Conservation (phyloP, 2,113 vertebrate genomes). For the Origma solitaria region DNA sequence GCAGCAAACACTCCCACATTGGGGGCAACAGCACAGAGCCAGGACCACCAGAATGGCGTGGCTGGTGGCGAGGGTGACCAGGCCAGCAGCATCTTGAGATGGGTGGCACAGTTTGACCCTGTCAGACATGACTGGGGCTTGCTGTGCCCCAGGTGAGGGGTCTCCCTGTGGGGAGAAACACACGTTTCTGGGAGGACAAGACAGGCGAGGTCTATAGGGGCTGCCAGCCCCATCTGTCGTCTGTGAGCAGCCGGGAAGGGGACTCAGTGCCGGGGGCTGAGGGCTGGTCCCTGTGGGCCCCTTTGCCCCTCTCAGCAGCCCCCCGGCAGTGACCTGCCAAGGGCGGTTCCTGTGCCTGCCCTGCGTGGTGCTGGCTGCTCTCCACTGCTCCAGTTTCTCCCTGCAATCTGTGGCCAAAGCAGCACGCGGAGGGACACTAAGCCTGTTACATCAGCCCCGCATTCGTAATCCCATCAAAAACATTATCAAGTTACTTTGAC, state of each 20-base stretch:
- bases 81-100: not conserved
- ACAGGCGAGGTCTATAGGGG: fast-evolving
- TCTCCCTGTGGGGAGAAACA: fast-evolving
- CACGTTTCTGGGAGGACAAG: not conserved
- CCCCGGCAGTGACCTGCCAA: fast-evolving
- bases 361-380: not conserved
- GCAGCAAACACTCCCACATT: not conserved
- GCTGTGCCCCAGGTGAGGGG: not conserved
- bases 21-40: fast-evolving
- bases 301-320: not conserved
- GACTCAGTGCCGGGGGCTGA: fast-evolving
- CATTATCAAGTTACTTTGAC: conserved; percentile 61
- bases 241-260: not conserved
- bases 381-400: conserved; percentile 36
- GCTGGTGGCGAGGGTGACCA: fast-evolving
- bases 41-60: not conserved
- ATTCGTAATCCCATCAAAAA: conserved; percentile 59
- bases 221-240: not conserved
- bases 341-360: not conserved
- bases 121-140: not conserved
- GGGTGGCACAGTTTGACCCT: fast-evolving
- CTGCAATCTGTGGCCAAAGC: not conserved
- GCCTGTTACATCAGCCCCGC: conserved; percentile 49
- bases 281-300: not conserved
- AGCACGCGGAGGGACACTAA: conserved; percentile 3